Evolutionary conservation across 2,888 invertebrate genomes (phyloP).

Genomic region (Drepanosiphum platanoidis): DNA sequence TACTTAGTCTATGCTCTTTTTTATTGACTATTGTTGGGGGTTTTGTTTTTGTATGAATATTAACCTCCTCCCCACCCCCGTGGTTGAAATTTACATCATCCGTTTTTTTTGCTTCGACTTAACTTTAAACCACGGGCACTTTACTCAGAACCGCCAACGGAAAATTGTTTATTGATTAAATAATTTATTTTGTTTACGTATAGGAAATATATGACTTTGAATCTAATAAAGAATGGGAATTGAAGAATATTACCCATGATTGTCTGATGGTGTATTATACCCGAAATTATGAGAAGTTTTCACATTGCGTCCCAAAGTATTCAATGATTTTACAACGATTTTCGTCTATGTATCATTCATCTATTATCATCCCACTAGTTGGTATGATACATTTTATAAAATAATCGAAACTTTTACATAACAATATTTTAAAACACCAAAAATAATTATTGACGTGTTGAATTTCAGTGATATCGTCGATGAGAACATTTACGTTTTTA

Average conservation of each 20-base stretch:
- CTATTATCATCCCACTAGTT: constrained; percentile 36
- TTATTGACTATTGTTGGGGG: too few species aligned
- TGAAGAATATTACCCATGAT: background rate
- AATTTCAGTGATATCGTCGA: constrained; percentile 52
- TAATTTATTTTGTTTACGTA: background rate
- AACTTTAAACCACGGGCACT: too few species aligned
- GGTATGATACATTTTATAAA: constrained; percentile 12
- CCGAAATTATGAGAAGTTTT: background rate
- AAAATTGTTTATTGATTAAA: background rate
- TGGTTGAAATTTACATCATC: too few species aligned
- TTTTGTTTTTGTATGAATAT: too few species aligned
- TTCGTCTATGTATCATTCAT: constrained; percentile 49
- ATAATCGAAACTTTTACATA: too few species aligned
- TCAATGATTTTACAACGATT: constrained; percentile 4
- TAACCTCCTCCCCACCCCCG: too few species aligned
- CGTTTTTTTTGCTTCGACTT: too few species aligned
- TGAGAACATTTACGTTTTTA: constrained; percentile 50
- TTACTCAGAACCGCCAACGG: background rate
- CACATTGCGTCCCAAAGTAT: constrained; percentile 23
- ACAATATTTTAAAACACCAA: too few species aligned
- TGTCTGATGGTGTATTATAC: background rate
- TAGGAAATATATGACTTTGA: constrained; percentile 12
- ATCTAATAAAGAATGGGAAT: constrained; percentile 27
- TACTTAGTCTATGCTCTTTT: too few species aligned
- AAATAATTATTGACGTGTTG: background rate